Evolutionary conservation across 30 jellyfish, hydroid and myxozoan genomes (phyloP).

Genomic region (Haliclystus octoradiatus): DNA sequence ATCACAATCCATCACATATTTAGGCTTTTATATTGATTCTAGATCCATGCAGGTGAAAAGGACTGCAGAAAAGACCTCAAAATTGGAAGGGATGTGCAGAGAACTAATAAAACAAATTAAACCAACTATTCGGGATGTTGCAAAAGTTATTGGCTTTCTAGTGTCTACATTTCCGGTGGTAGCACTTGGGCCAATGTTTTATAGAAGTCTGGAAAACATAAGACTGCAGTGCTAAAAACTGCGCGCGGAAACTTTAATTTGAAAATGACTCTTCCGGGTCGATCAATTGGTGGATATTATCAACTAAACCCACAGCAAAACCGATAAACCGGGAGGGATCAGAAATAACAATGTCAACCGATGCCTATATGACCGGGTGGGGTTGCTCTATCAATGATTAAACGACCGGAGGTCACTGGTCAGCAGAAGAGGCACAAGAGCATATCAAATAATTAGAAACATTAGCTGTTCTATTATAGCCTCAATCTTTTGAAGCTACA

Average conservation of each 20-base stretch:
- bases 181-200: constrained; percentile 25
- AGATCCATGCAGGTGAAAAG: no score
- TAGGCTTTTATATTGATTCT: no score
- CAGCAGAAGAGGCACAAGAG: constrained; percentile 13
- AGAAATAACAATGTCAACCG: constrained; percentile 14
- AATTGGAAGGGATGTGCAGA: no score
- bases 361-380: constrained; percentile 50
- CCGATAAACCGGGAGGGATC: constrained; percentile 8
- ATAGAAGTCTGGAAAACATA: constrained; percentile 17
- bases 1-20: no score
- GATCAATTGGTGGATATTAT: constrained; percentile 24
- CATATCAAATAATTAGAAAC: constrained; percentile 27
- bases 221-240: constrained; percentile 15
- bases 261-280: constrained; percentile 6
- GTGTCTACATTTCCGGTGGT: constrained; percentile 35
- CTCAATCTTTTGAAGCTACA: not conserved
- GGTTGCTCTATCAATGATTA: constrained; percentile 20
- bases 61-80: no score
- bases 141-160: constrained; percentile 10
- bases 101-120: not conserved
- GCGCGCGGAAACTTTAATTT: constrained; percentile 9
- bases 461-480: constrained; percentile 14
- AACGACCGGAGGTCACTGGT: constrained; percentile 34
- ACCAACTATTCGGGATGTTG: constrained; percentile 21
- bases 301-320: not conserved